Conservation (phyloP, 2,888 invertebrate species). For the Saturnia japonica region DNA sequence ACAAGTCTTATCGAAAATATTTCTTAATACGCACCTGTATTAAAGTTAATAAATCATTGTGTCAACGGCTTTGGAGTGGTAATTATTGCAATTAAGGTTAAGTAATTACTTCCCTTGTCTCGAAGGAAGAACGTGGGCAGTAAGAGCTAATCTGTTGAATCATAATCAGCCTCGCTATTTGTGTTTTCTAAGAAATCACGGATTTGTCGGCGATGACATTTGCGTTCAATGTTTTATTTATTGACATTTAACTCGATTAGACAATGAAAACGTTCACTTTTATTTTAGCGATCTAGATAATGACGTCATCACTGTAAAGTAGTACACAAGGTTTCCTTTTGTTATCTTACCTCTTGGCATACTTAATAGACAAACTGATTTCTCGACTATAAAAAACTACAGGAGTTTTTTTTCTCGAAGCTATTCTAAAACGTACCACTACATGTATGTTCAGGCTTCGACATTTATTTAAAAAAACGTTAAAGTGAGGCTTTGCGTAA, state of each 20-base stretch:
- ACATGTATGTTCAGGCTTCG: background rate
- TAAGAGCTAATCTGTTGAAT: slow-evolving; percentile 27
- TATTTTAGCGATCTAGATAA: slow-evolving; percentile 15
- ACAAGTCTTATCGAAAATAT: background rate
- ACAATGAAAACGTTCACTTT: slow-evolving; percentile 20
- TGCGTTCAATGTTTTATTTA: slow-evolving; percentile 17
- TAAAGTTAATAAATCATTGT: slow-evolving; percentile 71
- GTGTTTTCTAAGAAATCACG: slow-evolving; percentile 18
- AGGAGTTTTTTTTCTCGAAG: background rate
- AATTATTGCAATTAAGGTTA: slow-evolving; percentile 79
- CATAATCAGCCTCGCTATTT: slow-evolving; percentile 23
- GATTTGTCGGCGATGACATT: slow-evolving; percentile 19
- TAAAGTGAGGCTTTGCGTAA: too few species aligned
- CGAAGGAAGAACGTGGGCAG: slow-evolving; percentile 56
- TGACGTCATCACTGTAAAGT: slow-evolving; percentile 3
- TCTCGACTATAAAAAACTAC: background rate
- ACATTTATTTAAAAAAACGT: too few species aligned
- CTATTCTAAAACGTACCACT: background rate
- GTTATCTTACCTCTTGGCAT: background rate
- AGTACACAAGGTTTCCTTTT: slow-evolving; percentile 8
- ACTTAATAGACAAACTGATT: background rate
- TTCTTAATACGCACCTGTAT: slow-evolving; percentile 26
- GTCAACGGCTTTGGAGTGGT: slow-evolving; percentile 56
- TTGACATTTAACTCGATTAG: slow-evolving; percentile 19
- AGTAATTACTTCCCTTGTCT: slow-evolving; percentile 70